These are phyloP conservation scores for Zaprionus kolodkinae DNA, from an alignment of 1,140 invertebrate species.

Conservation along the genomic window DNA sequence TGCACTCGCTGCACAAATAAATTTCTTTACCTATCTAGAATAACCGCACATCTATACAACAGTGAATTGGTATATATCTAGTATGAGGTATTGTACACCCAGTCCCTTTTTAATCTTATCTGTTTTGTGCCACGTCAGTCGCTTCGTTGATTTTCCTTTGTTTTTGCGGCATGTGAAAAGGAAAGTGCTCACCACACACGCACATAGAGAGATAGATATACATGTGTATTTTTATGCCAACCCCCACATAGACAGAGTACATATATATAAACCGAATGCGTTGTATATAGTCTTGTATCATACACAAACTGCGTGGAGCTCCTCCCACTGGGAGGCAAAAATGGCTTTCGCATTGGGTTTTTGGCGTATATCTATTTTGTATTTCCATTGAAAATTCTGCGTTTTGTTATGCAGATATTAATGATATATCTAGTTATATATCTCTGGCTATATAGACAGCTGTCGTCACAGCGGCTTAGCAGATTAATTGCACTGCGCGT, in stretches of 20 bases:
- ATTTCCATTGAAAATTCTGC: constrained; percentile 39
- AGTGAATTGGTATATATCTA: not conserved
- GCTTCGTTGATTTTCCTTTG: constrained; percentile 51
- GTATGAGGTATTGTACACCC: not conserved
- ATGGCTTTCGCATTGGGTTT: constrained; percentile 36
- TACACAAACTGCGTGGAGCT: constrained; percentile 34
- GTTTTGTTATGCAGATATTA: constrained; percentile 30
- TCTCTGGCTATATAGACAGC: constrained; percentile 6
- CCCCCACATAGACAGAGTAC: constrained; percentile 42
- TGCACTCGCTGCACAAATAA: not conserved
- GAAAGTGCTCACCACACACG: constrained; percentile 59
- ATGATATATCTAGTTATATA: constrained; percentile 13
- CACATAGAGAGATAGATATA: constrained; percentile 19
- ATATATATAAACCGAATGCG: constrained; percentile 10
- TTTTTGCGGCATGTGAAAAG: constrained; percentile 65
- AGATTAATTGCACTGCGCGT: constrained; percentile 68
- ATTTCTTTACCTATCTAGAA: not conserved
- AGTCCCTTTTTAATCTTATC: constrained; percentile 28
- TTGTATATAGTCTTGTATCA: constrained; percentile 11
- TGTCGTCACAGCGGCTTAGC: constrained; percentile 76
- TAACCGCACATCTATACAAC: not conserved
- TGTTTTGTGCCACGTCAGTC: constrained; percentile 48
- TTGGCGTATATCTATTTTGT: constrained; percentile 29
- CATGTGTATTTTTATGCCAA: constrained; percentile 37
- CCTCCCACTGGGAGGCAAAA: constrained; percentile 44